Evolutionary conservation across 2,113 vertebrate genomes (phyloP), one percentile per base, ranked within the genome.

Genomic region (Rhabdornis inornatus): DNA sequence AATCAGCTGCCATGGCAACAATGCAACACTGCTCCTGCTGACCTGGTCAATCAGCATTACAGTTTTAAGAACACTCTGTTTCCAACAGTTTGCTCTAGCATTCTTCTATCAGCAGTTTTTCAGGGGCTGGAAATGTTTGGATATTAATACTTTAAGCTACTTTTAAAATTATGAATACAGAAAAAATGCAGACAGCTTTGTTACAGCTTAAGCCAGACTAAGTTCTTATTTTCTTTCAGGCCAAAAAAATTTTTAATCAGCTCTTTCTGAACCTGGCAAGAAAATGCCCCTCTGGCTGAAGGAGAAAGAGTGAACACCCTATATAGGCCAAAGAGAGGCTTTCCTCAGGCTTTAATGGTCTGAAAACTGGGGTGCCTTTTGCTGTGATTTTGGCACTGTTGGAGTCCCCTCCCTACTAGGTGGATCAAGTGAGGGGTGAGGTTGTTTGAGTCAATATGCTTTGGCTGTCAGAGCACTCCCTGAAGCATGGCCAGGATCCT

Each of bases 101-200:
- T 91, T 96, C 55, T 89, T 68, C 53, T 77, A 65, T 85, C 50
- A 75, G n/a, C 55, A 56, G 68, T 31, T 96, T 94, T 76, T 61
- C 59, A 40, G 40, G 50, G 69, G n/a, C 55, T 72, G 66, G 52
- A 83, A 90, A 69, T 85, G 7, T 66, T 76, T 63, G 66, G 37
- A n/a, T 90, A 65, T 84, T 95, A 96, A 91, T 92, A 85, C 71
- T 75, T 69, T 89, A 84, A 93, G 91, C 87, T 86, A 66, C 87
- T 95, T 94, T 88, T 57, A 37, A 74, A 95, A 80, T 93, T 91
- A 83, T 20, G 56, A 90, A 56, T 79, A 78, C 70, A 88, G 76
- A 80, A 96, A 92, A 95, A 91, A 77, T 71, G 76, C 89, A 94
- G 89, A 69, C 79, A 42, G 10, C 81, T 76, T 83, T 90, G 89